Evolutionary conservation across 2,888 invertebrate genomes (phyloP).

Genomic region (Synanthedon tipuliformis): DNA sequence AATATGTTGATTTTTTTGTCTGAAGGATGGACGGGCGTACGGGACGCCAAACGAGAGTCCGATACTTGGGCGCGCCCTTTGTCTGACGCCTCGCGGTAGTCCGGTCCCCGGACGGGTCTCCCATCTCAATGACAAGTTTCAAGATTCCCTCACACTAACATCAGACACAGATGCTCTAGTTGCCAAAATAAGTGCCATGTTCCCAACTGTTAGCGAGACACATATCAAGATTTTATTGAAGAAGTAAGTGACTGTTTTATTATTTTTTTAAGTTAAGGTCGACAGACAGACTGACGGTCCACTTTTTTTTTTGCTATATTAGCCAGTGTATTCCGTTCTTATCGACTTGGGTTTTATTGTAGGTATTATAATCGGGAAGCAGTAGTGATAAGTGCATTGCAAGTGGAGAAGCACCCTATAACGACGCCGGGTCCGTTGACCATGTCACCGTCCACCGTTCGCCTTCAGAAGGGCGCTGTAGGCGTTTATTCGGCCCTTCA

Average conservation of each 20-base stretch:
- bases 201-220: conserved; percentile 90
- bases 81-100: conserved; percentile 59
- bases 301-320: no score
- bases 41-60: conserved; percentile 57
- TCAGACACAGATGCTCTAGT: conserved; percentile 80
- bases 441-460: conserved; percentile 74
- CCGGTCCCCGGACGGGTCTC: conserved; percentile 61
- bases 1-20: not conserved
- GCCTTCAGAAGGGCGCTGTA: conserved; percentile 64
- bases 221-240: conserved; percentile 88
- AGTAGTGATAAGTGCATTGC: conserved; percentile 91
- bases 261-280: not conserved
- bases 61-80: conserved; percentile 54
- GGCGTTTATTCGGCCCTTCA: conserved; percentile 63
- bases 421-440: conserved; percentile 87
- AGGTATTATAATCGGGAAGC: conserved; percentile 95
- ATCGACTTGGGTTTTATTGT: no score
- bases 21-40: conserved; percentile 38
- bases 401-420: conserved; percentile 92
- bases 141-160: conserved; percentile 74
- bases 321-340: not conserved
- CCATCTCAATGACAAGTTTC: conserved; percentile 60
- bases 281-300: not conserved
- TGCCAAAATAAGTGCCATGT: conserved; percentile 85
- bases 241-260: conserved; percentile 75